Evolutionary conservation across 1,140 invertebrate species (phyloP).

Genomic region (Agrypnia vestita): DNA sequence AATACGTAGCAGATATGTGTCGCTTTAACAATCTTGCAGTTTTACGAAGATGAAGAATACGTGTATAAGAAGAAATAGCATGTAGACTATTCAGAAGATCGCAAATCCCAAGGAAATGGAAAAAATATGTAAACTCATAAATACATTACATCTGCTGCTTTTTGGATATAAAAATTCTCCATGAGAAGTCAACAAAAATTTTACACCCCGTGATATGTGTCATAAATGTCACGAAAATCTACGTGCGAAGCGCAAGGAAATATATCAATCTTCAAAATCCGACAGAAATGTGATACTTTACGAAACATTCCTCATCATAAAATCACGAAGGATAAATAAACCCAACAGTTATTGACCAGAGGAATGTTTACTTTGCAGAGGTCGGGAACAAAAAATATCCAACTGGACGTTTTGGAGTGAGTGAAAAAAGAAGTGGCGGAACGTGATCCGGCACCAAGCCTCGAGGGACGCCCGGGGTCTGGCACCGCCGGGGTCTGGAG

Average conservation of each 20-base stretch:
- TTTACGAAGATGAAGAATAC: too few relatives aligned
- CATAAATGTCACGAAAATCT: not conserved
- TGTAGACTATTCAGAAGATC: too few relatives aligned
- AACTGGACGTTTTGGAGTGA: not conserved
- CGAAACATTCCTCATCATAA: not conserved
- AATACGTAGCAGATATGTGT: too few relatives aligned
- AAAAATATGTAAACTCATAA: too few relatives aligned
- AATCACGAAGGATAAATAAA: constrained; percentile 14
- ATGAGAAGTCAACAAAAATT: too few relatives aligned
- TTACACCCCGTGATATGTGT: too few relatives aligned
- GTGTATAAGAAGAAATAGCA: too few relatives aligned
- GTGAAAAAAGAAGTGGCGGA: not conserved
- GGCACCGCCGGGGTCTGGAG: too few relatives aligned
- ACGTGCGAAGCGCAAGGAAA: not conserved
- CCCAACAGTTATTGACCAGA: not conserved
- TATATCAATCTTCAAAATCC: constrained; percentile 14
- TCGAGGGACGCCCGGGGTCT: not conserved
- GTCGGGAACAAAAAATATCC: constrained; percentile 6
- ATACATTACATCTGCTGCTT: too few relatives aligned
- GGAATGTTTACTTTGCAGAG: not conserved
- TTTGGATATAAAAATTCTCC: too few relatives aligned
- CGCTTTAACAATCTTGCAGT: too few relatives aligned
- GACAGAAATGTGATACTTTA: constrained; percentile 21
- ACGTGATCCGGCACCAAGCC: constrained; percentile 29
- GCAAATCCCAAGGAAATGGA: too few relatives aligned